phyloP scores from a whole-genome alignment of 2,888 invertebrate species.

The Lamproptera curius region DNA sequence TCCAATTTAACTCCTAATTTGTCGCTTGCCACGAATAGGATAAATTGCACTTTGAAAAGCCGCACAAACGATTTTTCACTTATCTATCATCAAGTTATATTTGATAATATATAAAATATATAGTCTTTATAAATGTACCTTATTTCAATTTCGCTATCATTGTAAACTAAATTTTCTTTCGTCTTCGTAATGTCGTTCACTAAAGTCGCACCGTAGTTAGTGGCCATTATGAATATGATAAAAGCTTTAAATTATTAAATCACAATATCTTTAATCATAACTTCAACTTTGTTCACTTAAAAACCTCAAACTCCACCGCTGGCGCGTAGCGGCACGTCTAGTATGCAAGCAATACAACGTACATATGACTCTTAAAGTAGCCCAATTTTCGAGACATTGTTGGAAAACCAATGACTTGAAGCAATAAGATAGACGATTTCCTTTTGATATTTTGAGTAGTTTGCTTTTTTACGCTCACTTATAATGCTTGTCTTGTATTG shows the following conservation, averaged over 20 bases:
- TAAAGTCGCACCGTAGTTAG: slow-evolving; percentile 62
- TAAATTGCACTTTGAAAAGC: slow-evolving; percentile 42
- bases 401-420: slow-evolving; percentile 8
- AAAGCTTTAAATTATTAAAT: slow-evolving; percentile 20
- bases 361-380: slow-evolving; percentile 46
- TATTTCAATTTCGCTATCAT: slow-evolving; percentile 43
- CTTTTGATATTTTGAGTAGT: no score
- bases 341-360: slow-evolving; percentile 46
- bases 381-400: slow-evolving; percentile 15
- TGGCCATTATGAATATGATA: slow-evolving; percentile 45
- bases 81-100: neutral
- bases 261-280: neutral
- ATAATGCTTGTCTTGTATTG: neutral
- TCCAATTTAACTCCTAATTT: slow-evolving; percentile 41
- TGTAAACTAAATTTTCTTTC: slow-evolving; percentile 39
- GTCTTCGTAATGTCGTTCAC: slow-evolving; percentile 42
- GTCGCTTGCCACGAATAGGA: slow-evolving; percentile 44
- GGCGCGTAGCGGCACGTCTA: slow-evolving; percentile 45
- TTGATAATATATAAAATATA: neutral
- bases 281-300: neutral
- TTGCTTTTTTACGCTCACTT: neutral
- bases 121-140: slow-evolving; percentile 39
- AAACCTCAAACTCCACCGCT: slow-evolving; percentile 13
- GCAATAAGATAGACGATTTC: no score
- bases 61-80: slow-evolving; percentile 1